These are phyloP conservation scores for Lophura nycthemera DNA, from an alignment of 2,113 vertebrate genomes.

Conservation along the genomic window DNA sequence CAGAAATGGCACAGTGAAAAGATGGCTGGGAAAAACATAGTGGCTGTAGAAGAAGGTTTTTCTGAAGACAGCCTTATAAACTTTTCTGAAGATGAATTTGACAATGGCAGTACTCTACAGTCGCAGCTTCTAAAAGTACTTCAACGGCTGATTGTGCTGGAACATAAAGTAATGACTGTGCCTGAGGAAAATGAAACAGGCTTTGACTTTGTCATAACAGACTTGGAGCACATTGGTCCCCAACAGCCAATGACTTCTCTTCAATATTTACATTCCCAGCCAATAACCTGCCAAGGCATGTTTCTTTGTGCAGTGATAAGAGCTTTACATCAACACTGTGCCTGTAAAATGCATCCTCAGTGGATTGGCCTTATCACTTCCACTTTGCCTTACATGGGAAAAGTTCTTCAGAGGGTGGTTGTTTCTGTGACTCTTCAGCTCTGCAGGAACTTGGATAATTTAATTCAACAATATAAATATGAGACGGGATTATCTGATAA, in stretches of 20 bases:
- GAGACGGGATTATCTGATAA: conserved; percentile 90
- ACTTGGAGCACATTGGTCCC: conserved; percentile 92
- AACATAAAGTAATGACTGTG: conserved; percentile 90
- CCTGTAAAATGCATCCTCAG: conserved; percentile 98
- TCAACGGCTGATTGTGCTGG: conserved; percentile 92
- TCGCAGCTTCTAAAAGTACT: conserved; percentile 93
- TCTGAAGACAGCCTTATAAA: conserved; percentile 97
- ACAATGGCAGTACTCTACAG: conserved; percentile 93
- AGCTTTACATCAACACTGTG: conserved; percentile 94
- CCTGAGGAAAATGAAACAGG: conserved; percentile 88
- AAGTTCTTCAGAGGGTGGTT: conserved; percentile 92
- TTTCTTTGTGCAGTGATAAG: conserved; percentile 96
- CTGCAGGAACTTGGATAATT: conserved; percentile 95
- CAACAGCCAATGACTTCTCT: conserved; percentile 97
- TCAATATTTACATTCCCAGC: conserved; percentile 95
- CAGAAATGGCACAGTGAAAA: conserved; percentile 96
- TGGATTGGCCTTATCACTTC: conserved; percentile 98
- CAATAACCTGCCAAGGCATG: conserved; percentile 98
- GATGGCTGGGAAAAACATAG: conserved; percentile 83
- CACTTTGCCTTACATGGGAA: conserved; percentile 96
- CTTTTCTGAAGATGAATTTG: conserved; percentile 95
- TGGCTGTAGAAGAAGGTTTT: conserved; percentile 92
- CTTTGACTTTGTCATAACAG: conserved; percentile 90
- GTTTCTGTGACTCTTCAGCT: conserved; percentile 97
- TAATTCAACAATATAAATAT: conserved; percentile 96